These are phyloP conservation scores for Schlechtendalia chinensis DNA, from an alignment of 1,140 invertebrate genomes.

Conservation along the genomic window DNA sequence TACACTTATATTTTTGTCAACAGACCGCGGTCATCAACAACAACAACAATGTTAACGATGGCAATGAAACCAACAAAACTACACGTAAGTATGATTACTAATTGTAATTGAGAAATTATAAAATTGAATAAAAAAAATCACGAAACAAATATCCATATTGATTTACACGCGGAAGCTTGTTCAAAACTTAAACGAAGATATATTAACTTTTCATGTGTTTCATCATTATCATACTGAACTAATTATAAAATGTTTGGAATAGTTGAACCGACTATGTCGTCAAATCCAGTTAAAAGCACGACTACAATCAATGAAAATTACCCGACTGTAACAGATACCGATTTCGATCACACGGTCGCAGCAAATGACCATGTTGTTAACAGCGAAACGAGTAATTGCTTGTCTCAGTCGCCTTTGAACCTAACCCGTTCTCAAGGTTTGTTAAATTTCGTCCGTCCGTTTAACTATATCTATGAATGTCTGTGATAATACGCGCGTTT, in stretches of 20 bases:
- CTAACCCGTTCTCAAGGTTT: slow-evolving; percentile 29
- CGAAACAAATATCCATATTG: too few species aligned
- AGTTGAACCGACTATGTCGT: slow-evolving; percentile 1
- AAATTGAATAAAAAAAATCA: too few species aligned
- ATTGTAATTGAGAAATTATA: too few species aligned
- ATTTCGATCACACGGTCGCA: neutral
- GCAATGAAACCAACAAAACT: neutral
- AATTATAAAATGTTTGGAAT: neutral
- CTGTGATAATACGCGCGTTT: neutral
- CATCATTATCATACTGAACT: neutral
- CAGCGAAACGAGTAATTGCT: slow-evolving; percentile 20
- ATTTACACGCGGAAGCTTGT: too few species aligned
- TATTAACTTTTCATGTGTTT: too few species aligned
- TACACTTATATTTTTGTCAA: neutral
- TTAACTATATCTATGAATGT: neutral
- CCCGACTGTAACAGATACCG: too few species aligned
- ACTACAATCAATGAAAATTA: neutral
- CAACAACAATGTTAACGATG: neutral
- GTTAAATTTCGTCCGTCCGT: neutral
- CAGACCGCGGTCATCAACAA: neutral
- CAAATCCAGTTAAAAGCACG: neutral
- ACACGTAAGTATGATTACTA: slow-evolving; percentile 13
- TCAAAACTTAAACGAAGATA: too few species aligned
- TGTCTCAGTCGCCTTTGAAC: slow-evolving; percentile 40
- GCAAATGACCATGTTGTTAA: neutral